Conservation (phyloP, 2,113 vertebrate species). For the Proteles cristata region DNA sequence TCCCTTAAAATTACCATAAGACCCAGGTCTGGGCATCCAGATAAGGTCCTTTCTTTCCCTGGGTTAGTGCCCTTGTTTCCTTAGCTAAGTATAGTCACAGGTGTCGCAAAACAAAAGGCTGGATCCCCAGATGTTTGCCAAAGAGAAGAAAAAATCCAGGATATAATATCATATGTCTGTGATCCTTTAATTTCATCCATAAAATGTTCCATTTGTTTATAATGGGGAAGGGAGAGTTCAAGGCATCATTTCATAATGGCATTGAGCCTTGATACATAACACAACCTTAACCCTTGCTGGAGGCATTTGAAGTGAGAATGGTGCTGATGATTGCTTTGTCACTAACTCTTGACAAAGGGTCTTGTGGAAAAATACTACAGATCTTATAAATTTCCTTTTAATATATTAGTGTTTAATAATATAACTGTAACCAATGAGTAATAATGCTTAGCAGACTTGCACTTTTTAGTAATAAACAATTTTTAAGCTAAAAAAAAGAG, state of each 20-base stretch:
- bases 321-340: background rate
- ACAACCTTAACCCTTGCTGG: background rate
- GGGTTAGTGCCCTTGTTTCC: background rate
- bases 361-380: background rate
- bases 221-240: background rate
- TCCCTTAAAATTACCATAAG: background rate
- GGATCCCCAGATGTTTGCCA: background rate
- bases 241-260: background rate
- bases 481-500: background rate
- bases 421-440: background rate
- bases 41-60: background rate
- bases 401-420: constrained; percentile 29
- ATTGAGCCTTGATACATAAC: background rate
- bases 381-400: constrained; percentile 10
- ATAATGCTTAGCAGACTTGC: background rate
- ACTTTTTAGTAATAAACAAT: background rate
- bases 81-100: background rate
- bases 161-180: background rate
- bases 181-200: background rate
- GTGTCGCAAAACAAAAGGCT: background rate
- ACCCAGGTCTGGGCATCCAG: background rate
- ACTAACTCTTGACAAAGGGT: background rate
- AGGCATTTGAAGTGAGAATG: background rate
- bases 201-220: background rate
- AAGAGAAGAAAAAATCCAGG: background rate